phyloP scores from a whole-genome alignment of 2,888 invertebrate genomes.

The Caenorhabditis imperialis region DNA sequence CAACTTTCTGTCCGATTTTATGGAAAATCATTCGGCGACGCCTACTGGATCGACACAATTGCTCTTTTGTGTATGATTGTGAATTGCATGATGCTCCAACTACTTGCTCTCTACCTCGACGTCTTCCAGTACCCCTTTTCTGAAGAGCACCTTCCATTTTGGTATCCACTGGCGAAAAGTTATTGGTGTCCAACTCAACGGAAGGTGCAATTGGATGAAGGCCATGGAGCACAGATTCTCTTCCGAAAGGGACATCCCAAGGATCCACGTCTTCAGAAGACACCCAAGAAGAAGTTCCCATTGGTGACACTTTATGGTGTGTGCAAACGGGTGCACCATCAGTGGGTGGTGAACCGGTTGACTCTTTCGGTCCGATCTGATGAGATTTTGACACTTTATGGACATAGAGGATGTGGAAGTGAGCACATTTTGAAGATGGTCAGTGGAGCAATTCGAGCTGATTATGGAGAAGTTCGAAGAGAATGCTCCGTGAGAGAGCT shows the following conservation, averaged over 20 bases:
- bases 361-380: conserved; percentile 15
- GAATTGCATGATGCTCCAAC: conserved; percentile 13
- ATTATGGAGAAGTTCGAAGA: conserved; percentile 24
- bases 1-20: conserved; percentile 31
- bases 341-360: conserved; percentile 35
- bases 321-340: conserved; percentile 22
- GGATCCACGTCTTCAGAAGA: not conserved
- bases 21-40: conserved; percentile 13
- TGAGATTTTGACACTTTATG: conserved; percentile 31
- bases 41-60: conserved; percentile 11
- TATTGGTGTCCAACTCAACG: conserved; percentile 30
- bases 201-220: conserved; percentile 8
- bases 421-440: conserved; percentile 31
- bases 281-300: not conserved
- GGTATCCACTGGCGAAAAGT: conserved; percentile 17
- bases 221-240: conserved; percentile 8
- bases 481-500: conserved; percentile 24
- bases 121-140: conserved; percentile 13
- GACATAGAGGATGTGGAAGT: conserved; percentile 42
- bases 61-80: conserved; percentile 22
- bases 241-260: not conserved
- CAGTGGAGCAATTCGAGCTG: conserved; percentile 21
- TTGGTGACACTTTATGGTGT: conserved; percentile 19
- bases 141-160: conserved; percentile 11
- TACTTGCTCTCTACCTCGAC: conserved; percentile 24